Conservation (phyloP, 2,113 vertebrate species). For the Myrmecophaga tridactyla region DNA sequence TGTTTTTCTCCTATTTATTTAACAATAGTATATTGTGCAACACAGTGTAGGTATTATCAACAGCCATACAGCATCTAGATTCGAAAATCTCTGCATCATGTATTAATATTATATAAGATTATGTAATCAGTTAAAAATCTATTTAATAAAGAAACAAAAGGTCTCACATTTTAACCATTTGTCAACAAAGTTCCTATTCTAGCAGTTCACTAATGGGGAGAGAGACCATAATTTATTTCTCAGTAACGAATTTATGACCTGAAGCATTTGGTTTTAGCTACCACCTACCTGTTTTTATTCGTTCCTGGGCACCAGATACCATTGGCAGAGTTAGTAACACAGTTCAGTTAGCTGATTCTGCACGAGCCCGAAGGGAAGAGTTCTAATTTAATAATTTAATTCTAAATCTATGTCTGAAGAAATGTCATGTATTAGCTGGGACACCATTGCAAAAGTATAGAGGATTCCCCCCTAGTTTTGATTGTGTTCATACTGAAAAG, state of each 20-base stretch:
- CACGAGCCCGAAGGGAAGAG: constrained; percentile 63
- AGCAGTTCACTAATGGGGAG: constrained; percentile 56
- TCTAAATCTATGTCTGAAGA: constrained; percentile 75
- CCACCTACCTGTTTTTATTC: constrained; percentile 4
- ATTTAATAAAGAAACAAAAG: constrained; percentile 42
- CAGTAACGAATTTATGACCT: constrained; percentile 72
- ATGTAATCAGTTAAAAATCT: neutral
- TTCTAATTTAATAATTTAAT: constrained; percentile 73
- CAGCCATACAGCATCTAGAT: neutral
- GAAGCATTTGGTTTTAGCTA: constrained; percentile 64
- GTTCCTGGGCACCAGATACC: constrained; percentile 59
- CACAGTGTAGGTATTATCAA: neutral
- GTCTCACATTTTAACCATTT: constrained; percentile 44
- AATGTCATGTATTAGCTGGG: constrained; percentile 70
- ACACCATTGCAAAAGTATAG: constrained; percentile 66
- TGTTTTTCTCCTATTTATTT: neutral
- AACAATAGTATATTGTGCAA: neutral
- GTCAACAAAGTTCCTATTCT: constrained; percentile 53
- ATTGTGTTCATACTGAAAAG: constrained; percentile 68
- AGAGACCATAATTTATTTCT: constrained; percentile 72
- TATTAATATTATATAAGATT: neutral
- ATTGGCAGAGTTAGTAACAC: constrained; percentile 52
- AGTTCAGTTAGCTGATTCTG: constrained; percentile 72
- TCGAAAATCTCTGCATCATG: neutral
- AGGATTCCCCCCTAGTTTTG: constrained; percentile 69